Base-by-base conservation (phyloP, 2,797 vertebrate genomes). In the Taenioides sp. region DNA sequence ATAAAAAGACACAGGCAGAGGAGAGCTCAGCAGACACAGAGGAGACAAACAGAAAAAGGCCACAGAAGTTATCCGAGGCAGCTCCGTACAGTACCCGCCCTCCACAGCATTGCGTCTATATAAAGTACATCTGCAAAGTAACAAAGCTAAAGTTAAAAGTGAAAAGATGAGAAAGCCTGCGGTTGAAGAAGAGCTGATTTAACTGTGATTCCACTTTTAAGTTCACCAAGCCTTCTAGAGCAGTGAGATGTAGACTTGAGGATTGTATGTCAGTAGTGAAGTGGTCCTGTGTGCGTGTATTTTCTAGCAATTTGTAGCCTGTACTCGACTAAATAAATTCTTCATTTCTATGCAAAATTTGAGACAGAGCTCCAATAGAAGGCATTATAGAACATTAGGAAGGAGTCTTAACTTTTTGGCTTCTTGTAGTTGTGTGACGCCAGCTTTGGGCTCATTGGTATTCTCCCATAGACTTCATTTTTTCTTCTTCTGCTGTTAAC, bases 21-120 rank as follows among this genome's bases (percentile, higher is more conserved):
- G 59, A 52, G 70, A 65, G 67, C 28, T 55, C 25, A 52, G 28
- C 28, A 70, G 23, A 78, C 54, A 66, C 49, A 67, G 54, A 43
- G 75, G 74, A 78, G 50, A 79, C 55, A 80, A 71, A 84, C 64
- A 83, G 69, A 83, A 82, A 88, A 86, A 83, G 83, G 85, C 77
- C 59, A 69, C 72, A 64, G 70, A 80, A 86, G 85, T 80, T 79
- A 77, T 70, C 27, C 1, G 66, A 85, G 73, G 77, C 77, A 82
- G 77, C 82, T 80, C 77, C 59, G 57, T 81, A 83, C 84, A 78
- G 78, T 88, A 82, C 80, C 87, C 81, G 82, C 82, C 80, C 77
- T 80, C 80, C 70, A 52, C 74, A 80, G 80, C 43, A 23, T 58
- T 83, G 68, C 73, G 80, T 89, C 81, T 87, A 83, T 82, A 88